Percentiles rank a stretch among this genome's conserved stretches.
Conservation (phyloP, 2,113 vertebrate genomes). For the Larimichthys polyactis region DNA sequence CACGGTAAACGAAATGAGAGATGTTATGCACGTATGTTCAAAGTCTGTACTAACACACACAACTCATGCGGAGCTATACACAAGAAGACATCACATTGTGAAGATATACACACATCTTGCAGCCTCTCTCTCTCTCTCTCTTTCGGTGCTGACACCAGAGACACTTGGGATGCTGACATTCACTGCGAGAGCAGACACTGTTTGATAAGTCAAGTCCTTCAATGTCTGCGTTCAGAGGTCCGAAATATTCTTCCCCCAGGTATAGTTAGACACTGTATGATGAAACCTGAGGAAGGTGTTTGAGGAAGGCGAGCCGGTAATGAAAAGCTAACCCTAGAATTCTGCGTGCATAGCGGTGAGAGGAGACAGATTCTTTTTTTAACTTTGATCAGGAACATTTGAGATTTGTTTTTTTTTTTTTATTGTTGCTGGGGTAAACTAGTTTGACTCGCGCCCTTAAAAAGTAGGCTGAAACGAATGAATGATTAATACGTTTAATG, state of each 20-base stretch:
- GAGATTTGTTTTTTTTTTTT: not conserved
- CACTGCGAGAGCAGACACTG: conserved; percentile 17
- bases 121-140: not conserved
- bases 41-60: not conserved
- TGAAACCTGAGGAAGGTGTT: conserved; percentile 18
- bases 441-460: not conserved
- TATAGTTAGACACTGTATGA: conserved; percentile 14
- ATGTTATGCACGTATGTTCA: not conserved
- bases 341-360: not conserved
- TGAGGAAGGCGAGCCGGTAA: not conserved
- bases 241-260: conserved; percentile 26
- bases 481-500: not conserved
- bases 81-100: not conserved
- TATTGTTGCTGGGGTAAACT: not conserved
- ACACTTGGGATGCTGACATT: conserved; percentile 32
- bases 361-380: not conserved
- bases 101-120: conserved; percentile 4
- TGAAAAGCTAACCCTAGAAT: conserved; percentile 4
- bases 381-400: not conserved
- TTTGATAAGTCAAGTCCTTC: conserved; percentile 45
- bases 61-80: not conserved
- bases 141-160: conserved; percentile 12
- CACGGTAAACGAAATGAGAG: not conserved
- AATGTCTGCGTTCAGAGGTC: conserved; percentile 14
- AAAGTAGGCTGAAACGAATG: not conserved